Conservation (phyloP, 2,797 vertebrate genomes). For the Bufotes viridis region DNA sequence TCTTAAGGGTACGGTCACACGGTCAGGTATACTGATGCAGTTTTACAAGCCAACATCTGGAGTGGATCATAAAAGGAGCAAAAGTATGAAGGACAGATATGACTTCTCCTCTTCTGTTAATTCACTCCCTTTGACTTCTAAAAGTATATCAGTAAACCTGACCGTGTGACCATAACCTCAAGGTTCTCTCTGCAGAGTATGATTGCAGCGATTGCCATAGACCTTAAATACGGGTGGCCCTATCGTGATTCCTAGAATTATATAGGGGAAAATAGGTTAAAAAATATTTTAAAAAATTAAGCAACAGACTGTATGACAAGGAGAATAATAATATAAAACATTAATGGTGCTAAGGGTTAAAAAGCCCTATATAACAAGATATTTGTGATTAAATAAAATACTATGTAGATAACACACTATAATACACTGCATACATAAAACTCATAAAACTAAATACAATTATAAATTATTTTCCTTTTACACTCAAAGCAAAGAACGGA, state of each 20-base stretch:
- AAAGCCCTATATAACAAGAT: background rate
- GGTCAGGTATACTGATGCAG: too few species aligned
- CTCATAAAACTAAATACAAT: background rate
- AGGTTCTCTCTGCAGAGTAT: constrained; percentile 82
- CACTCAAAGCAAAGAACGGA: background rate
- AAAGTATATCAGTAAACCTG: too few species aligned
- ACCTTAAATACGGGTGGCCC: constrained; percentile 68
- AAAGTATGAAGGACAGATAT: too few species aligned
- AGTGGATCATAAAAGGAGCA: too few species aligned
- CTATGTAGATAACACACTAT: background rate
- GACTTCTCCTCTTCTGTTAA: too few species aligned
- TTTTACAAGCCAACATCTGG: too few species aligned
- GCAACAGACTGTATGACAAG: background rate
- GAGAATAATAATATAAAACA: background rate
- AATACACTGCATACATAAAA: background rate
- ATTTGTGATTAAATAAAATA: background rate
- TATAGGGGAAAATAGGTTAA: constrained; percentile 75
- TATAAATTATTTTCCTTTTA: background rate
- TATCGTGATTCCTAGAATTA: constrained; percentile 72
- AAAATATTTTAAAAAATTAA: constrained; percentile 4
- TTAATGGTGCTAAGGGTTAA: background rate
- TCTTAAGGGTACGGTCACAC: constrained; percentile 57
- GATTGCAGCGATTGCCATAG: constrained; percentile 88
- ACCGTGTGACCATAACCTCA: constrained; percentile 48
- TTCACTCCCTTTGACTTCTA: too few species aligned